These are phyloP conservation scores for Tursiops truncatus DNA, from an alignment of 2,113 vertebrate species.

Conservation along the genomic window DNA sequence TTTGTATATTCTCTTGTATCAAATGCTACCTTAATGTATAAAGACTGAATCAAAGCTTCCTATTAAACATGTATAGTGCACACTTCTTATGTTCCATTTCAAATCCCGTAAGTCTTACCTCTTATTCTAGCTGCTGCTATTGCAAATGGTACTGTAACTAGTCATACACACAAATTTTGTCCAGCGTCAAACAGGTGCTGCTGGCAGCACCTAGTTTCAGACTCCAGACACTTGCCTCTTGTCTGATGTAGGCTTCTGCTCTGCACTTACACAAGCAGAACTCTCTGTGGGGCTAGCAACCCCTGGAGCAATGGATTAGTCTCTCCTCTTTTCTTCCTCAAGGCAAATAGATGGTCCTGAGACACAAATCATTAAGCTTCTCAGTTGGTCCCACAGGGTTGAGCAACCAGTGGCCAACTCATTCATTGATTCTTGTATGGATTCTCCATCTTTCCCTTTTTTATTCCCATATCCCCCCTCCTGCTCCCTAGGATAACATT, in stretches of 20 bases:
- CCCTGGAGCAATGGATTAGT: too few species aligned
- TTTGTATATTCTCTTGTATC: background rate
- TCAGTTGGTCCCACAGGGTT: background rate
- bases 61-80: background rate
- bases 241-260: background rate
- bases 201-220: background rate
- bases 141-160: background rate
- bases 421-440: background rate
- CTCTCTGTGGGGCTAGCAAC: background rate
- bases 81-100: background rate
- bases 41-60: background rate
- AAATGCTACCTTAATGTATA: background rate
- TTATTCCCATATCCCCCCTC: background rate
- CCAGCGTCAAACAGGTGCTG: background rate
- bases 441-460: background rate
- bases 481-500: too few species aligned
- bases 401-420: background rate
- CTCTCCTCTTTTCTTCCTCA: background rate
- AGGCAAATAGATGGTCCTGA: background rate
- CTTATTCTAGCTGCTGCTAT: background rate
- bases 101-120: background rate
- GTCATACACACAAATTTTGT: background rate
- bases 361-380: background rate
- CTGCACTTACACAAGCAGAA: background rate
- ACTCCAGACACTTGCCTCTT: background rate